phyloP scores from a whole-genome alignment of 2,888 invertebrate genomes.

The Gortyna flavago region DNA sequence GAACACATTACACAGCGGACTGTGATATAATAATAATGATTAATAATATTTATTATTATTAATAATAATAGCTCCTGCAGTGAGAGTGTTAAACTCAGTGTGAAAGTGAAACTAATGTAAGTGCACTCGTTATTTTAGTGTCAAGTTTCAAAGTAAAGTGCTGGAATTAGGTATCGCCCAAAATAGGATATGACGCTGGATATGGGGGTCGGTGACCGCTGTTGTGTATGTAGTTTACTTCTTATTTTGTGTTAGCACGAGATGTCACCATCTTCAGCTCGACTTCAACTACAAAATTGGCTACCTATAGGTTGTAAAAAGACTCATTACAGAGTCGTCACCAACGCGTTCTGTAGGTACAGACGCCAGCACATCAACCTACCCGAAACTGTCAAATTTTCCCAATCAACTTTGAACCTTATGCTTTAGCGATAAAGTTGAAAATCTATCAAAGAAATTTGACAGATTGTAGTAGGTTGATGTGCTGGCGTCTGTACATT shows the following conservation, averaged over 20 bases:
- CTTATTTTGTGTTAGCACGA: no score
- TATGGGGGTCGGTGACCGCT: conserved; percentile 37
- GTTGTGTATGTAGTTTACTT: neutral
- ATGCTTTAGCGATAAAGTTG: no score
- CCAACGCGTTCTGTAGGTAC: no score
- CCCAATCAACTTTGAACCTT: no score
- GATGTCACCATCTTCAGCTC: neutral
- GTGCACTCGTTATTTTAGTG: neutral
- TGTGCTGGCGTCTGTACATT: no score
- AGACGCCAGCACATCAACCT: no score
- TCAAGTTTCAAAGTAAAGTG: neutral
- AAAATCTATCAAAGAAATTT: no score
- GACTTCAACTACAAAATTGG: neutral
- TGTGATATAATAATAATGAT: conserved; percentile 51
- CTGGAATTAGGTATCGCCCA: neutral
- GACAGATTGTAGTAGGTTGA: no score
- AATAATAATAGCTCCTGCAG: conserved; percentile 42
- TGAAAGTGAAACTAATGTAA: conserved; percentile 45
- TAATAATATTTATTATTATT: conserved; percentile 52
- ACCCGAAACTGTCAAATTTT: no score
- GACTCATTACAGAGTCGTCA: no score
- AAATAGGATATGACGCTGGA: conserved; percentile 8
- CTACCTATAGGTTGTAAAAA: no score
- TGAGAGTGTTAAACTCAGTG: conserved; percentile 42
- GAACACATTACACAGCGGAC: conserved; percentile 34